Evolutionary conservation across 2,888 invertebrate genomes (phyloP).

Genomic region (Orchesellides sinensis): DNA sequence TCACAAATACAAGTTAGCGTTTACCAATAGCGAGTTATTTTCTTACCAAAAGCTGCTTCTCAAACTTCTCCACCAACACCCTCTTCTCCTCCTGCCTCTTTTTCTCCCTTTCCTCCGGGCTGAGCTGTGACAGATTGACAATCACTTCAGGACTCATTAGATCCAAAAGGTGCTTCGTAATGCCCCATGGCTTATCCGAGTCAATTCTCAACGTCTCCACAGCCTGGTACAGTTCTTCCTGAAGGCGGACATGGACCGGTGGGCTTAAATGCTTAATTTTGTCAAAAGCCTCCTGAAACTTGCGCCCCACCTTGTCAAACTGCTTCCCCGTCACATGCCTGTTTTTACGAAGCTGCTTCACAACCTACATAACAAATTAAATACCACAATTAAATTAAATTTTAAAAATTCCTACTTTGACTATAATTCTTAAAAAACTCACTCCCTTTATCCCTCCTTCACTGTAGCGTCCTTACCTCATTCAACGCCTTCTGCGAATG

Average conservation of each 20-base stretch:
- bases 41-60: constrained; percentile 22
- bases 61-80: not conserved
- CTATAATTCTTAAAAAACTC: not conserved
- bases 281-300: not conserved
- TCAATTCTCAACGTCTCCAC: not conserved
- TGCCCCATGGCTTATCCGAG: not conserved
- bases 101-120: not conserved
- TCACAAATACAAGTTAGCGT: not conserved
- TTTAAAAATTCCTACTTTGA: not conserved
- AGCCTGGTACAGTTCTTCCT: not conserved
- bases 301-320: not conserved
- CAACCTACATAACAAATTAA: not conserved
- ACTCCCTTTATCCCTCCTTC: no score
- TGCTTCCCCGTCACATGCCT: not conserved
- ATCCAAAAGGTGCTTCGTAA: not conserved
- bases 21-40: not conserved
- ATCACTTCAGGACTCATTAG: not conserved
- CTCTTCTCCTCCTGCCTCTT: constrained; percentile 4
- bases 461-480: not conserved
- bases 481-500: not conserved
- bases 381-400: not conserved
- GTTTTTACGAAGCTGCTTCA: not conserved
- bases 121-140: not conserved
- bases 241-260: not conserved
- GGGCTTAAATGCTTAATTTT: not conserved